phyloP scores from a whole-genome alignment of 2,797 vertebrate species.

The Odontamblyopus rebecca region DNA sequence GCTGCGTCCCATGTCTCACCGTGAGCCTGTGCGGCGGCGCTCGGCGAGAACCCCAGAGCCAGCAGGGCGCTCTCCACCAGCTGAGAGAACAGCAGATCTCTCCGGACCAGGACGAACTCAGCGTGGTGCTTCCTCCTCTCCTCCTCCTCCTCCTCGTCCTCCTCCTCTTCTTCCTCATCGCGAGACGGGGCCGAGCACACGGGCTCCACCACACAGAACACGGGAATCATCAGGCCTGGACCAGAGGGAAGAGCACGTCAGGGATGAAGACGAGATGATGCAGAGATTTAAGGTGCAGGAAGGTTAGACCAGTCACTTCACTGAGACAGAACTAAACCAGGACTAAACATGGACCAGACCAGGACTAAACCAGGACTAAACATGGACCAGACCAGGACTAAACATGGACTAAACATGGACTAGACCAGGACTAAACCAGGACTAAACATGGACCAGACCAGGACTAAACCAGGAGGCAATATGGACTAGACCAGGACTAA shows the following conservation, averaged over 20 bases:
- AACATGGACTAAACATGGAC: too few relatives aligned
- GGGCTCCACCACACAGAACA: constrained; percentile 96
- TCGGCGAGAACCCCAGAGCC: constrained; percentile 95
- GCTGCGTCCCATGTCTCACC: constrained; percentile 69
- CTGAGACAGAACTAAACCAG: too few relatives aligned
- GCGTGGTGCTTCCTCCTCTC: constrained; percentile 83
- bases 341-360: too few relatives aligned
- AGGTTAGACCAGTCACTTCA: too few relatives aligned
- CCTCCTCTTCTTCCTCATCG: constrained; percentile 21
- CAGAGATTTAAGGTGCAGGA: too few relatives aligned
- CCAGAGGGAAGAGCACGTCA: rapidly evolving
- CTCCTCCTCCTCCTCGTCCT: constrained; percentile 63
- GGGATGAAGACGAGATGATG: too few relatives aligned
- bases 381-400: too few relatives aligned
- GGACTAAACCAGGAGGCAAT: too few relatives aligned
- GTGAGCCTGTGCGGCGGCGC: constrained; percentile 91
- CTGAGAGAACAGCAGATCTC: constrained; percentile 95
- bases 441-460: too few relatives aligned
- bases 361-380: too few relatives aligned
- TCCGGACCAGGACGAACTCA: constrained; percentile 94
- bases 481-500: too few relatives aligned
- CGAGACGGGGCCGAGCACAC: constrained; percentile 79
- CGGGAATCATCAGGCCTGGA: constrained; percentile 94
- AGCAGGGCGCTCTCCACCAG: constrained; percentile 94
- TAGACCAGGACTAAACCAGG: too few relatives aligned